Base-by-base conservation (phyloP, 2,888 invertebrate species). In the Perithous albicinctus region DNA sequence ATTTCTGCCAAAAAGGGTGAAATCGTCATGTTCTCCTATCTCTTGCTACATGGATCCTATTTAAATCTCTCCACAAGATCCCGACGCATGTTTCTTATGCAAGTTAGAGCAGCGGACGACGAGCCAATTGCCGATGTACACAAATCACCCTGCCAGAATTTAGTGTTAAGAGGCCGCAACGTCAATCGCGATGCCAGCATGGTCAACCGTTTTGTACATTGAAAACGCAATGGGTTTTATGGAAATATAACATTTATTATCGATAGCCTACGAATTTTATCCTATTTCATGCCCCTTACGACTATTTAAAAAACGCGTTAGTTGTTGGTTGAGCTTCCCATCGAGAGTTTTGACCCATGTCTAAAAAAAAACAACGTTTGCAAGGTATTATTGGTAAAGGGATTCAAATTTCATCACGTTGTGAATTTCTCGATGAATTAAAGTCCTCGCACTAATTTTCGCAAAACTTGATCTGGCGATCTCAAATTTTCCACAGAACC, bases 1-100 rank as follows among this genome's bases (percentile, higher is more conserved):
- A 93, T 95, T 1, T 83, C 91, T 0, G 94, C 95, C 0, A 93
- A 93, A 56, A 93, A 93, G 6, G 95, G 95, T 0, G 94, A 95
- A 77, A 90, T 95, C n/a, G 92, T 95, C 0, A 90, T 95, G 20
- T 95, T 95, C 89, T 94, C 94, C 0, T 95, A 95, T 86, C 91
- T 95, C 6, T 90, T 94, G 43, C 90, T 95, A 29, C 95, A 95
- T 85, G 95, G 95, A 51, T 95, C 95, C 61, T 94, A 94, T 6
- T 86, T 93, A 18, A 95, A 95, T 89, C 83, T 88, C 4, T 94
- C 94, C 0, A 84, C 85, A 0, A 88, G 93, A 15, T 89, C 93
- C 0, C 92, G 95, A 0, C 91, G 95, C 7, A 95, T 95, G 95
- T 93, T 94, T 80, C 92, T 95, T 2, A 89, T 94, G 0, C 94